phyloP scores from a whole-genome alignment of 2,797 vertebrate species.

The Capromys pilorides region DNA sequence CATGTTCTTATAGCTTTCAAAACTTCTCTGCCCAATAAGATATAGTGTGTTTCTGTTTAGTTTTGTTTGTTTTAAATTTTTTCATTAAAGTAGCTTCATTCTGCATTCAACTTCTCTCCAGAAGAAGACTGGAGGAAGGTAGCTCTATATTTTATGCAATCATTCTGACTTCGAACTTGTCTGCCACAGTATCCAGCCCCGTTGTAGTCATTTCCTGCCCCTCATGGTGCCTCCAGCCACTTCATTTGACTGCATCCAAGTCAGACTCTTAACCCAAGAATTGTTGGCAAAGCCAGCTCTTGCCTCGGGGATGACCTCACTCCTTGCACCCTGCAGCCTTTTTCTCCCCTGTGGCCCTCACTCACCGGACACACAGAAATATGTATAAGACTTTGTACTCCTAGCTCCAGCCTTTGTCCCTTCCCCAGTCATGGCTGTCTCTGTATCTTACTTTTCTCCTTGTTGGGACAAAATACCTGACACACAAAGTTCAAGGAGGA shows the following conservation, averaged over 20 bases:
- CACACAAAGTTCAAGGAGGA: neutral
- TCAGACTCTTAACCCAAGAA: neutral
- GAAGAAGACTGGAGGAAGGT: neutral
- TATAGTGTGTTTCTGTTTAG: neutral
- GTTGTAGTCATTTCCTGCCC: neutral
- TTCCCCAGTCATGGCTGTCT: neutral
- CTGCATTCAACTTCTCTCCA: neutral
- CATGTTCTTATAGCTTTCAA: neutral
- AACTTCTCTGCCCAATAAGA: neutral
- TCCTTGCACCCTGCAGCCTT: rapidly evolving
- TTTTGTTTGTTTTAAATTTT: neutral
- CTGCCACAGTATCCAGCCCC: neutral
- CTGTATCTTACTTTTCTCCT: neutral
- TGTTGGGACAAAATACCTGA: neutral
- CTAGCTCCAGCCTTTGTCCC: neutral
- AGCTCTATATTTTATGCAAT: neutral
- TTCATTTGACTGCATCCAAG: neutral
- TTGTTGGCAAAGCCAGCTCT: neutral
- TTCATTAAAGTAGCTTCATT: neutral
- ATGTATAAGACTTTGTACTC: no score
- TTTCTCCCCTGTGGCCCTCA: rapidly evolving
- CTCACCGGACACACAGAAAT: neutral
- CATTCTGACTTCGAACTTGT: neutral
- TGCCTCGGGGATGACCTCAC: no score
- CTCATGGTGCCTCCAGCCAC: rapidly evolving